A percentile compares a stretch with the other conserved stretches of the same genome.
phyloP scores from a whole-genome alignment of 2,797 vertebrate genomes.

The Acestrorhynchus altus region DNA sequence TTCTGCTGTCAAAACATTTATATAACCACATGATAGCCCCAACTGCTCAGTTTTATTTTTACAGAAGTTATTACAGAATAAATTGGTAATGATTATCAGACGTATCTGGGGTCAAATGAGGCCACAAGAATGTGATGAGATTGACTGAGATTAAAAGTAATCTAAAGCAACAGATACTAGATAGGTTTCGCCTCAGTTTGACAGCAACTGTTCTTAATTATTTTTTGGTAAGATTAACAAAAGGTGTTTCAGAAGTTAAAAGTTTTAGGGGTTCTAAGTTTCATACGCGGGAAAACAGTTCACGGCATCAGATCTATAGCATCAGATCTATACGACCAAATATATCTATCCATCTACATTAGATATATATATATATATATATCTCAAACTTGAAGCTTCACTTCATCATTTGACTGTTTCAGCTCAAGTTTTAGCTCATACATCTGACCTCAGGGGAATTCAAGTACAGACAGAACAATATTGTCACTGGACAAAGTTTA shows the following conservation, averaged over 20 bases:
- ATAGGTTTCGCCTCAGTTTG: neutral
- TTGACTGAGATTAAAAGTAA: neutral
- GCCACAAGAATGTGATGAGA: neutral
- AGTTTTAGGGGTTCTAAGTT: neutral
- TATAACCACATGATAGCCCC: constrained; percentile 6
- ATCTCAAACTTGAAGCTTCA: neutral
- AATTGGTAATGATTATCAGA: neutral
- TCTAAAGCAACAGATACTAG: neutral
- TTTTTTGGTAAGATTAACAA: neutral
- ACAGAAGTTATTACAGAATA: neutral
- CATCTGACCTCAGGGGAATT: neutral
- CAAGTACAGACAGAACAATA: neutral
- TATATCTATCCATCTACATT: too few relatives aligned
- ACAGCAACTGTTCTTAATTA: neutral
- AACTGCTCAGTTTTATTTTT: neutral
- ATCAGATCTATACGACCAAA: too few relatives aligned
- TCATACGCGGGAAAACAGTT: too few relatives aligned
- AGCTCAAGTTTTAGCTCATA: neutral
- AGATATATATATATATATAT: too few relatives aligned
- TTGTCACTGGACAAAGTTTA: neutral
- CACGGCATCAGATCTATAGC: neutral
- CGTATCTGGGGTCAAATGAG: neutral
- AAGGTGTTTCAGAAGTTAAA: neutral
- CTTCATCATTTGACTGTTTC: neutral
- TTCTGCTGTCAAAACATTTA: constrained; percentile 28